Conservation (phyloP, 1,140 invertebrate species). For the Tyrophagus putrescentiae region DNA sequence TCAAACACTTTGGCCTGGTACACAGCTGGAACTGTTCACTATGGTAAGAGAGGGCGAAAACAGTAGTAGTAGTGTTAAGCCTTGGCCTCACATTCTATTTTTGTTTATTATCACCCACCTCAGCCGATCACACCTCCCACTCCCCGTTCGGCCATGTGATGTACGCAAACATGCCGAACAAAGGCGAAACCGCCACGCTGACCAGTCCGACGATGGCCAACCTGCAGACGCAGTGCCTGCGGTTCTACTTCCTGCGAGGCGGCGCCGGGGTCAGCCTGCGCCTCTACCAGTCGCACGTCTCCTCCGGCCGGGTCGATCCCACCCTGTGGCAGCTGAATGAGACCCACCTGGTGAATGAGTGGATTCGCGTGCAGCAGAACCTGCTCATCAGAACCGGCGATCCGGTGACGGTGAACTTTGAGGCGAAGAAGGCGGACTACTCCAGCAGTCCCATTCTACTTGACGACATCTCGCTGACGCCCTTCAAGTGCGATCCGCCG, state of each 20-base stretch:
- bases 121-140: background rate
- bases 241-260: background rate
- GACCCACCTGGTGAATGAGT: background rate
- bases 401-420: background rate
- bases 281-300: too few relatives aligned
- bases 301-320: too few relatives aligned
- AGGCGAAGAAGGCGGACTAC: background rate
- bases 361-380: background rate
- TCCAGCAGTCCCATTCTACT: background rate
- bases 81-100: too few relatives aligned
- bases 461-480: background rate
- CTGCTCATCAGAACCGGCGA: background rate
- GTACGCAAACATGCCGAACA: background rate
- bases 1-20: background rate
- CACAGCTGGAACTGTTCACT: background rate
- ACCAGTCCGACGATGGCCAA: too few relatives aligned
- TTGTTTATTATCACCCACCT: too few relatives aligned
- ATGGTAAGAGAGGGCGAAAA: too few relatives aligned
- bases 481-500: background rate
- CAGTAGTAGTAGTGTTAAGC: too few relatives aligned
- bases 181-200: too few relatives aligned
- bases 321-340: background rate
- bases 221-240: background rate
- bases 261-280: background rate
- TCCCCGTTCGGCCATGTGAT: background rate